A percentile compares a stretch with the other conserved stretches of the same genome.
Conservation (phyloP, 2,888 invertebrate genomes). For the Synergus gifuensis region DNA sequence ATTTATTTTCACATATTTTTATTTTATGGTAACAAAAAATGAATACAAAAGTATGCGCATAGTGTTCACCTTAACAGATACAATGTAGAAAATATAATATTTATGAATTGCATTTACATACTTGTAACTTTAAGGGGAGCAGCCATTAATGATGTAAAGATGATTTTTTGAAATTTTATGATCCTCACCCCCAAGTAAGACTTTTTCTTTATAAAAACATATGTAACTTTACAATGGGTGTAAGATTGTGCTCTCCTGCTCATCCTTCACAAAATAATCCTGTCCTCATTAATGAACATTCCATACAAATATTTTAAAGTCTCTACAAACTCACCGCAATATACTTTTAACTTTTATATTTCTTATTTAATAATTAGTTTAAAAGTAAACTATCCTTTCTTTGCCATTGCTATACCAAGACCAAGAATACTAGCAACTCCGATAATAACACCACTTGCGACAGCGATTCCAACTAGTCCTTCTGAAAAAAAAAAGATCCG, state of each 20-base stretch:
- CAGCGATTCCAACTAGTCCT: slow-evolving; percentile 92
- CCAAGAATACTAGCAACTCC: slow-evolving; percentile 91
- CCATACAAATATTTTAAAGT: neutral
- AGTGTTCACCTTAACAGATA: neutral
- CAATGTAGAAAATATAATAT: slow-evolving; percentile 4
- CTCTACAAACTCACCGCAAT: neutral
- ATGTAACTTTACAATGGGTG: neutral
- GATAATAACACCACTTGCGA: slow-evolving; percentile 92
- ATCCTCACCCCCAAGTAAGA: neutral
- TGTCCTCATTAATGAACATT: neutral
- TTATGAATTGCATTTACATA: neutral
- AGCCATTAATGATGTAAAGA: too few relatives aligned
- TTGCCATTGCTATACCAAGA: slow-evolving; percentile 88
- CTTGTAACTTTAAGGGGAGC: too few relatives aligned
- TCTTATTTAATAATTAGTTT: neutral
- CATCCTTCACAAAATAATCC: neutral
- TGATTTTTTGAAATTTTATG: neutral
- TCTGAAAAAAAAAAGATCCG: slow-evolving; percentile 80
- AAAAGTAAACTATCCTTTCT: slow-evolving; percentile 63
- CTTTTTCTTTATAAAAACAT: neutral
- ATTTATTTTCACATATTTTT: too few relatives aligned
- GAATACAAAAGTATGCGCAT: neutral
- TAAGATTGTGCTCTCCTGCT: too few relatives aligned
- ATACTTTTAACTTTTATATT: neutral
- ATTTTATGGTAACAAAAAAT: too few relatives aligned